These are phyloP conservation scores for Chironomus tepperi DNA, from an alignment of 1,140 invertebrate genomes.

Conservation along the genomic window DNA sequence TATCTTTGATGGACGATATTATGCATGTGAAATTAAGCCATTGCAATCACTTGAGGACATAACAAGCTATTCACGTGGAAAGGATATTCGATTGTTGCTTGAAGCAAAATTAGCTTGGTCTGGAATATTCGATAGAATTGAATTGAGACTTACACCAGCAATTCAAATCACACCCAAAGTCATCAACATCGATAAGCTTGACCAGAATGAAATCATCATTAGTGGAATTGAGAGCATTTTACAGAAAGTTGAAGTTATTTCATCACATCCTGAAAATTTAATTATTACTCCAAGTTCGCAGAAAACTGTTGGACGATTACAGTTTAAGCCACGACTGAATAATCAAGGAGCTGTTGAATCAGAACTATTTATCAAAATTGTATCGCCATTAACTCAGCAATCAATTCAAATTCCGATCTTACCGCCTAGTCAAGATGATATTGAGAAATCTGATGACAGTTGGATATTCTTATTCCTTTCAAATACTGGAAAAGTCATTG, in stretches of 20 bases:
- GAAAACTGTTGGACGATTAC: constrained; percentile 28
- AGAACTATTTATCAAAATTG: constrained; percentile 28
- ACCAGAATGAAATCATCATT: constrained; percentile 35
- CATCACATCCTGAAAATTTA: constrained; percentile 29
- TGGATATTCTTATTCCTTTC: neutral
- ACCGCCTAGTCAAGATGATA: neutral
- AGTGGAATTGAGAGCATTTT: constrained; percentile 37
- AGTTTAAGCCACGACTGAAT: constrained; percentile 28
- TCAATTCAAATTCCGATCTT: constrained; percentile 27
- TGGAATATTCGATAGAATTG: constrained; percentile 35
- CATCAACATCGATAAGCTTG: constrained; percentile 31
- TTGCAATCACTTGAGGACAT: constrained; percentile 32
- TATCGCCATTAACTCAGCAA: constrained; percentile 29
- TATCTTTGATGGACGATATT: constrained; percentile 33
- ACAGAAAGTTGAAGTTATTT: constrained; percentile 36
- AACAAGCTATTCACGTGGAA: neutral
- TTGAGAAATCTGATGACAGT: neutral
- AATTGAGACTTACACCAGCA: constrained; percentile 37
- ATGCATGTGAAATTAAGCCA: constrained; percentile 34
- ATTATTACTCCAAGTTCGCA: constrained; percentile 26
- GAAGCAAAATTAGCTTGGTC: constrained; percentile 32
- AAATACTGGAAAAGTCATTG: constrained; percentile 10
- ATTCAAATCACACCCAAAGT: constrained; percentile 33
- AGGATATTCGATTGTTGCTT: neutral
- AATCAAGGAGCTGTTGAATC: constrained; percentile 28